phyloP scores from a whole-genome alignment of 2,113 vertebrate genomes.

The Aphyosemion australe region DNA sequence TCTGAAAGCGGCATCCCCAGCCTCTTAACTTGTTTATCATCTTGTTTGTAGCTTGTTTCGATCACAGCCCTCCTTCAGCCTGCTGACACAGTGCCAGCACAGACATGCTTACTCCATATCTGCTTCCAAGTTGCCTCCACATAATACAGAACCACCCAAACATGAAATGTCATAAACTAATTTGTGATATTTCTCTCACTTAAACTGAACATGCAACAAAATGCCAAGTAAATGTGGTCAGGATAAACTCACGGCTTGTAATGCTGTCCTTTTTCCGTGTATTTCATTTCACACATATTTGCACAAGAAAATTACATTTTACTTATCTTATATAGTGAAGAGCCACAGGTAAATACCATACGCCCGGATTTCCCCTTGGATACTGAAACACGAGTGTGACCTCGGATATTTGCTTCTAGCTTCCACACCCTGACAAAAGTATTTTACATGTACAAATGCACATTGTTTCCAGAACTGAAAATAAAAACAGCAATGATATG shows the following conservation, averaged over 20 bases:
- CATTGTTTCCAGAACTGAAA: too few species aligned
- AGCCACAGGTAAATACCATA: constrained; percentile 72
- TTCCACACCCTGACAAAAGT: constrained; percentile 1
- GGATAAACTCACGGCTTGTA: constrained; percentile 69
- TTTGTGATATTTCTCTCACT: constrained; percentile 61
- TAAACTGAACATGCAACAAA: constrained; percentile 70
- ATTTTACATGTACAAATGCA: neutral
- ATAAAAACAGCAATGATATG: too few species aligned
- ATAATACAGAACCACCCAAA: constrained; percentile 60
- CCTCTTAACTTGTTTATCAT: constrained; percentile 49
- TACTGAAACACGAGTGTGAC: constrained; percentile 60
- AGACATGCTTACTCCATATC: constrained; percentile 51
- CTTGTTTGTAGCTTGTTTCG: constrained; percentile 51
- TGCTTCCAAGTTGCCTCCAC: constrained; percentile 30
- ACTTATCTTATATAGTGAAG: constrained; percentile 74
- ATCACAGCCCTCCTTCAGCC: constrained; percentile 43
- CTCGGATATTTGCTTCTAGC: constrained; percentile 33
- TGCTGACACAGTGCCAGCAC: constrained; percentile 49
- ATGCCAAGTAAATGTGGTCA: constrained; percentile 67
- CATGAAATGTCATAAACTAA: constrained; percentile 71
- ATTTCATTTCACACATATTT: constrained; percentile 83
- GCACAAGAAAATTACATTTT: constrained; percentile 82
- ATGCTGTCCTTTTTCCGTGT: constrained; percentile 70
- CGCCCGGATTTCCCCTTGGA: constrained; percentile 51
- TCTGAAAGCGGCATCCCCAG: constrained; percentile 1